Evolutionary conservation across 2,113 vertebrate species (phyloP).

Genomic region (Sterna hirundo): DNA sequence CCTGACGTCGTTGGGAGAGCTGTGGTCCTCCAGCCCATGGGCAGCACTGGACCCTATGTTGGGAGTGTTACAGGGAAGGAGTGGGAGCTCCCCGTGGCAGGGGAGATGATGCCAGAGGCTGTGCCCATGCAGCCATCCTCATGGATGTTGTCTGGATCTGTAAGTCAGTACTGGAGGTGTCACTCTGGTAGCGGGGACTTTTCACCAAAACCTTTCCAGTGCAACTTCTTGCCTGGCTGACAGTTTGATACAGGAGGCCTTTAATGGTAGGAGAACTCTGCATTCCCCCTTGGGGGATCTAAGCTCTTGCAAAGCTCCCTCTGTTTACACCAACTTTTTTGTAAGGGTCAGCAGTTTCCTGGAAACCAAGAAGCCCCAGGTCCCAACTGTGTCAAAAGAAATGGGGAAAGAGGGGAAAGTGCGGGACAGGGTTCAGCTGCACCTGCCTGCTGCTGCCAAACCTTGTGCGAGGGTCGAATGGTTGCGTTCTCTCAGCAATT

Average conservation of each 20-base stretch:
- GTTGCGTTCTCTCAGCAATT: rapidly evolving
- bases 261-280: not conserved
- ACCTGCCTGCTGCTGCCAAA: not conserved
- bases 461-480: rapidly evolving
- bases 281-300: not conserved
- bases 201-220: not conserved
- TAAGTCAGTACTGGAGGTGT: not conserved
- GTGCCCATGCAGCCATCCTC: not conserved
- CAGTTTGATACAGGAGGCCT: not conserved
- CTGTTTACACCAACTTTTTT: not conserved
- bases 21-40: rapidly evolving
- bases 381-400: not conserved
- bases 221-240: rapidly evolving
- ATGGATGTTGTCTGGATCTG: not conserved
- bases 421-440: not conserved
- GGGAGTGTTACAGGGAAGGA: not conserved
- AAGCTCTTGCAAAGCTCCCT: not conserved
- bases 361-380: not conserved
- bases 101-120: not conserved
- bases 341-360: not conserved
- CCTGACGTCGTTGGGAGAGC: not conserved
- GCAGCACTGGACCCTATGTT: rapidly evolving
- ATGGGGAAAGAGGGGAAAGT: not conserved
- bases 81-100: not conserved
- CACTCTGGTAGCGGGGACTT: not conserved